phyloP scores from a whole-genome alignment of 2,113 vertebrate genomes.

The Thunnus maccoyii region DNA sequence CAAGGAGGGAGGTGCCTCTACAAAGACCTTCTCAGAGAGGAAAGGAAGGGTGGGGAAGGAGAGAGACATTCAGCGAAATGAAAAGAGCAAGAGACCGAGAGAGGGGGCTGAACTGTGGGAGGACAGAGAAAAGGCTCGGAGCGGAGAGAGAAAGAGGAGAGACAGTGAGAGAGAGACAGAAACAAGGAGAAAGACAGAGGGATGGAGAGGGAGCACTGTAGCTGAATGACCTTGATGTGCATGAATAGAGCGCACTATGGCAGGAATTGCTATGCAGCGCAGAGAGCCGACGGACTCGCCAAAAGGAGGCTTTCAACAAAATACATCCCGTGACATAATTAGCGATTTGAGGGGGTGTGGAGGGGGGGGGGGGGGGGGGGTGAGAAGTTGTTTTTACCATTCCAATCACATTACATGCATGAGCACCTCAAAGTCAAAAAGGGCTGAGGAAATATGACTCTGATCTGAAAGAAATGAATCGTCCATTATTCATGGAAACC shows the following conservation, averaged over 20 bases:
- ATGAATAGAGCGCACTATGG: constrained; percentile 40
- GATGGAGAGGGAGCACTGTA: constrained; percentile 39
- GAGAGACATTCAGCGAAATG: constrained; percentile 47
- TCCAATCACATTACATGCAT: constrained; percentile 44
- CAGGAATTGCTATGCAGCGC: constrained; percentile 38
- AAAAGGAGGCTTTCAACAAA: constrained; percentile 45
- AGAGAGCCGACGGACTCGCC: constrained; percentile 5
- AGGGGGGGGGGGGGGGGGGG: not conserved
- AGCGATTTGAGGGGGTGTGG: constrained; percentile 9
- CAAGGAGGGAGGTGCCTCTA: constrained; percentile 57
- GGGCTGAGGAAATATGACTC: constrained; percentile 50
- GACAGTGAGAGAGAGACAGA: constrained; percentile 40
- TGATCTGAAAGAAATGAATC: constrained; percentile 61
- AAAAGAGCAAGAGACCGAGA: constrained; percentile 45
- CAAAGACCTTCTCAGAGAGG: constrained; percentile 50
- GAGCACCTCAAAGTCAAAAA: constrained; percentile 61
- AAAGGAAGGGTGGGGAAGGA: constrained; percentile 32
- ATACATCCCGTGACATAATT: constrained; percentile 45
- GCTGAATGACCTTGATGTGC: constrained; percentile 69
- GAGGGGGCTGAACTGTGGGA: constrained; percentile 7
- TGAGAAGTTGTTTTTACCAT: constrained; percentile 22
- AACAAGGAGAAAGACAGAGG: constrained; percentile 29
- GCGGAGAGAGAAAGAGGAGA: constrained; percentile 20
- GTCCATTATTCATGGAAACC: constrained; percentile 63
- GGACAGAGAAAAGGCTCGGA: constrained; percentile 24